phyloP scores from a whole-genome alignment of 2,797 vertebrate genomes.

The Eulemur mongoz region DNA sequence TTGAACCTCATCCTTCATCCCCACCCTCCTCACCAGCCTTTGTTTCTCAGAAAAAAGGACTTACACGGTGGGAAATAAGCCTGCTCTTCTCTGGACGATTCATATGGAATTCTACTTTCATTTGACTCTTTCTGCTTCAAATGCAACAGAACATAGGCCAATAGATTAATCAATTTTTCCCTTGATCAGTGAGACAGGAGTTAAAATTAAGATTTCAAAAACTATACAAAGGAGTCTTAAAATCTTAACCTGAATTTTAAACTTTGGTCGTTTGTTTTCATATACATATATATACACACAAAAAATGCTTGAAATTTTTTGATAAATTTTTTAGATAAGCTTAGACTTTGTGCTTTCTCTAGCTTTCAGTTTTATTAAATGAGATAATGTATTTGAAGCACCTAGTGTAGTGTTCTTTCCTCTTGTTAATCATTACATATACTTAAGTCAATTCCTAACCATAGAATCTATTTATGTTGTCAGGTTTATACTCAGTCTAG shows the following conservation, averaged over 20 bases:
- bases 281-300: not conserved
- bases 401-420: not conserved
- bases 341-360: not conserved
- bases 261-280: not conserved
- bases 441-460: not conserved
- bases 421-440: not conserved
- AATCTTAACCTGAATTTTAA: conserved; percentile 5
- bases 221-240: not conserved
- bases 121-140: not conserved
- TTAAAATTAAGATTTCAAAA: conserved; percentile 36
- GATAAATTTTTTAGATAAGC: not conserved
- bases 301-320: not conserved
- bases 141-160: not conserved
- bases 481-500: not conserved
- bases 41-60: not conserved
- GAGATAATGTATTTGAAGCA: not conserved
- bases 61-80: not conserved
- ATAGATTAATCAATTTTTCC: not conserved
- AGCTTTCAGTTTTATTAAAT: conserved; percentile 23
- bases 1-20: conserved; percentile 40
- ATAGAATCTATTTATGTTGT: not conserved
- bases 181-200: not conserved
- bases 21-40: not conserved
- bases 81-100: not conserved
- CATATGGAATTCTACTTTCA: conserved; percentile 42